phyloP scores from a whole-genome alignment of 2,797 vertebrate genomes.

The Urophycis tenuis region DNA sequence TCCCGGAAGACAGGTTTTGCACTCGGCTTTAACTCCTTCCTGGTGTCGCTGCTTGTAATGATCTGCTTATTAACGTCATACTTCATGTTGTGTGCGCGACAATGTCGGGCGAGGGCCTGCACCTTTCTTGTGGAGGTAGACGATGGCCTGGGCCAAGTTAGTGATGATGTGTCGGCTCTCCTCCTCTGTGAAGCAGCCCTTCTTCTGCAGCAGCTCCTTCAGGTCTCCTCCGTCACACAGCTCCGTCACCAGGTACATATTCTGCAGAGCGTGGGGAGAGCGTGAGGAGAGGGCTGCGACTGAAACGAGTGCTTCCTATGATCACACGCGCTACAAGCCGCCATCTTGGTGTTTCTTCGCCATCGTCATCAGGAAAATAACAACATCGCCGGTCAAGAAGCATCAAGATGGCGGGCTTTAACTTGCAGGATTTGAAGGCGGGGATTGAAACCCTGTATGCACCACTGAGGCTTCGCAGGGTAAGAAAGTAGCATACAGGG shows the following conservation, averaged over 20 bases:
- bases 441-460: neutral
- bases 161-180: constrained; percentile 77
- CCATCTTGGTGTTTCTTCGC: neutral
- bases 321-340: neutral
- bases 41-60: neutral
- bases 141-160: constrained; percentile 74
- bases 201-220: constrained; percentile 69
- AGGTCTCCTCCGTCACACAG: constrained; percentile 80
- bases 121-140: constrained; percentile 80
- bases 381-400: neutral
- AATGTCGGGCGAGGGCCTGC: constrained; percentile 24
- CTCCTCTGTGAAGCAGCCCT: constrained; percentile 75
- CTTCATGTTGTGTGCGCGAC: constrained; percentile 21
- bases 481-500: neutral
- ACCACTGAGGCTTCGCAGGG: constrained; percentile 1
- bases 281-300: neutral
- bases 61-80: neutral
- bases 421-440: neutral
- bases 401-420: neutral
- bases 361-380: neutral
- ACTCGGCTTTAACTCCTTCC: neutral
- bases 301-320: neutral
- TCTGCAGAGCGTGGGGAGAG: constrained; percentile 53
- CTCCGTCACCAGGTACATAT: constrained; percentile 81
- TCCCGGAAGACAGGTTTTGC: neutral